Percentiles rank a stretch among this genome's conserved stretches.
These are phyloP conservation scores for Apeltes quadracus DNA, from an alignment of 2,113 vertebrate species.

Conservation along the genomic window DNA sequence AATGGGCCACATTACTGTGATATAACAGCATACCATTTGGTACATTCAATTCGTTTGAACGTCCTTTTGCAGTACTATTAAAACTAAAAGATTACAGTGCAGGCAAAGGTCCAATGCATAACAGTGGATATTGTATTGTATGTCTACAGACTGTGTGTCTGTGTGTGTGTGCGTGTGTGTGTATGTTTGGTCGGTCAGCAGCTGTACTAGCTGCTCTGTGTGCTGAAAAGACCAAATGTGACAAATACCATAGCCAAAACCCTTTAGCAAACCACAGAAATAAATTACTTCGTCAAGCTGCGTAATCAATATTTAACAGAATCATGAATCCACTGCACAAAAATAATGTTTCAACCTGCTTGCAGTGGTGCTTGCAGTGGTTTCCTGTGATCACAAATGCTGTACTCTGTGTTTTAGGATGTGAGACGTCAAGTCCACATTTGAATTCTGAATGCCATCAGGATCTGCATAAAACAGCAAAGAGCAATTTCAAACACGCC, in stretches of 20 bases:
- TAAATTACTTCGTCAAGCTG: not conserved
- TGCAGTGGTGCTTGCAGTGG: not conserved
- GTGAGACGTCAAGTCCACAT: constrained; percentile 2
- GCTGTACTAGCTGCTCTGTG: not conserved
- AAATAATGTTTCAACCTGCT: not conserved
- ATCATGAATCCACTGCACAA: not conserved
- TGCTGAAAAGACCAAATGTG: not conserved
- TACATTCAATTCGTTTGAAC: not conserved
- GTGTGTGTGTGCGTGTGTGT: too few species aligned
- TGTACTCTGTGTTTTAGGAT: not conserved
- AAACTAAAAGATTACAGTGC: not conserved
- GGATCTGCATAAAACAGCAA: constrained; percentile 22
- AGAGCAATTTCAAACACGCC: constrained; percentile 31
- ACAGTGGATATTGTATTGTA: not conserved
- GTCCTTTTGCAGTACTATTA: not conserved
- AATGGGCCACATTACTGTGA: constrained; percentile 59
- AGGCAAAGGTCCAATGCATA: not conserved
- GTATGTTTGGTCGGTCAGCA: not conserved
- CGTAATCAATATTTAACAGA: not conserved
- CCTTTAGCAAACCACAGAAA: too few species aligned
- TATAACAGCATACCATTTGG: not conserved
- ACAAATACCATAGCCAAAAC: not conserved
- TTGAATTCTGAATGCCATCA: constrained; percentile 6
- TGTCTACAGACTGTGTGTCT: not conserved
- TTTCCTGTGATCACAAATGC: constrained; percentile 4